Percentiles rank a stretch among this genome's conserved stretches.
Conservation (phyloP, 2,797 vertebrate species). For the Silurus aristotelis region DNA sequence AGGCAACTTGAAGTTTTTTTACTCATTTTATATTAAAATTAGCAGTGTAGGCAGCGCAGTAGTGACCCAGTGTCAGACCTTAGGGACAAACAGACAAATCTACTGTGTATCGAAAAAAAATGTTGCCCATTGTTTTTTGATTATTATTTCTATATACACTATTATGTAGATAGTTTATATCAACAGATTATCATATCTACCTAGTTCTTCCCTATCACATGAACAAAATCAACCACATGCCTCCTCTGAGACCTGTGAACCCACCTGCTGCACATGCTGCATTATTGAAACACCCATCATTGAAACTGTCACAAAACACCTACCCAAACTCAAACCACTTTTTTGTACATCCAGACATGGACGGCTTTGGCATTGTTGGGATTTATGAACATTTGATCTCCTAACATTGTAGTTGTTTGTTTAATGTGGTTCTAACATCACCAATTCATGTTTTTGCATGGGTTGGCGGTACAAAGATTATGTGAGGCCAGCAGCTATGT, state of each 20-base stretch:
- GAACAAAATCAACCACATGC: background rate
- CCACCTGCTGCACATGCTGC: background rate
- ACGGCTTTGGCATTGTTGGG: background rate
- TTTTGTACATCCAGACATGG: background rate
- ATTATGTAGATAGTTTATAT: background rate
- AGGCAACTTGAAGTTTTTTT: no score
- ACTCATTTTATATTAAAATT: background rate
- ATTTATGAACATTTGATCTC: background rate
- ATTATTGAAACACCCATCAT: background rate
- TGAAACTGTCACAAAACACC: background rate
- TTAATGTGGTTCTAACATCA: no score
- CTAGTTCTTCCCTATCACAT: background rate
- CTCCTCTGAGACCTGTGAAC: background rate
- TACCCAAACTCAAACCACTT: background rate
- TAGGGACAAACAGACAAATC: background rate
- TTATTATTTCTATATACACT: background rate
- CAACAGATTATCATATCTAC: no score
- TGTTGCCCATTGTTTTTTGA: background rate
- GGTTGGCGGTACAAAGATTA: constrained; percentile 19
- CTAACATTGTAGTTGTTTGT: background rate
- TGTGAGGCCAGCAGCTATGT: constrained; percentile 41
- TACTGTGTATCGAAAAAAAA: background rate
- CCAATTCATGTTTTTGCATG: background rate
- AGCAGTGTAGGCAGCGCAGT: background rate
- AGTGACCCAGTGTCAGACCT: background rate